Base-by-base conservation (phyloP, 1,140 invertebrate species). In the Drosophila littoralis region DNA sequence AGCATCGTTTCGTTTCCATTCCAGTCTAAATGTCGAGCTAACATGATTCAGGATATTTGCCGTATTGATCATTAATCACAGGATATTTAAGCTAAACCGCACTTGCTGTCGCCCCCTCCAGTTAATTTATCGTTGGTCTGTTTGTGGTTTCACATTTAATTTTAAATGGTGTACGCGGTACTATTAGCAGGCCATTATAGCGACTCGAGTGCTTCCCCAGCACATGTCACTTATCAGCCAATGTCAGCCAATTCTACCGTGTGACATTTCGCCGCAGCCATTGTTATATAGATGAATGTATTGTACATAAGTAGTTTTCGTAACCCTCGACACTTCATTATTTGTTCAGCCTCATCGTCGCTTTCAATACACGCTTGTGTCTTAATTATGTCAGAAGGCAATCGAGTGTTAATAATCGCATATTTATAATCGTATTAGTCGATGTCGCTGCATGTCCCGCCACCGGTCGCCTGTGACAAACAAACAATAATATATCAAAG, bases 361-460 rank as follows among this genome's bases (percentile, higher is more conserved):
- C n/a, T 65, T 48, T 63, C 43, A 54, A 61, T 64, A 17, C 35
- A 36, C 75, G 75, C 77, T 78, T 66, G 67, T 89, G 84, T 89
- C 84, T 89, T 89, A 89, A 89, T 89, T 89, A 89, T 89, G 84
- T 89, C 84, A 81, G 57, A 74, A 67, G 58, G 77, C 84, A 89
- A 89, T 89, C 84, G 84, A 89, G 84, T 89, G 84, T 89, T 84
- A 89, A 84, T 89, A 89, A 89, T 89, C 84, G 84, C 48, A 89
- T 89, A 89, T 89, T 89, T 89, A 89, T 89, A 89, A 89, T 89
- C 84, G 80, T 81, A 81, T 89, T 89, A 89, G 77, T 55, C 48
- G 66, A 61, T 77, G 68, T 79, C 63, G 54, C 43, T 66, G 48
- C 59, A 32, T 55, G 36, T 68, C 55, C 55, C 61, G 69, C 67